Conservation (phyloP, 2,888 invertebrate genomes). For the Alviniconcha strummeri region DNA sequence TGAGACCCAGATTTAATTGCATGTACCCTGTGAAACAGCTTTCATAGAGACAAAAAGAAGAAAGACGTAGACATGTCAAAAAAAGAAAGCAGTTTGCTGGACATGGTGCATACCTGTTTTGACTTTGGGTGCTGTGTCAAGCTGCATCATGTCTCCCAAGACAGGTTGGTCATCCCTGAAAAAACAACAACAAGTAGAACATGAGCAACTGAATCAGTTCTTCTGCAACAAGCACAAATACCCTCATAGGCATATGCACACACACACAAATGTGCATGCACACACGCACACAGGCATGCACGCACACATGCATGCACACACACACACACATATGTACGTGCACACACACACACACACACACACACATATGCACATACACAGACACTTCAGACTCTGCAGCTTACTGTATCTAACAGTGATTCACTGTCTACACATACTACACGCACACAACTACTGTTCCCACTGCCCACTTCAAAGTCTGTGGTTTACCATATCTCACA, state of each 20-base stretch:
- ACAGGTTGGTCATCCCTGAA: neutral
- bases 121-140: conserved; percentile 25
- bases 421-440: neutral
- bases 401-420: neutral
- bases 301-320: neutral
- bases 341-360: neutral
- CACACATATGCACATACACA: neutral
- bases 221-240: no score
- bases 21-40: no score
- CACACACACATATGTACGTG: no score
- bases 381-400: no score
- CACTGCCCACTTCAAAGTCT: no score
- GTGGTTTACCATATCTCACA: neutral
- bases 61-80: no score
- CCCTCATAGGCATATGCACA: no score
- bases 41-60: no score
- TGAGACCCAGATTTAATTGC: no score
- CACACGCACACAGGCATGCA: neutral
- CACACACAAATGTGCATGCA: no score
- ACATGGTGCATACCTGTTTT: conserved; percentile 14
- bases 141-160: conserved; percentile 20
- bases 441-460: neutral
- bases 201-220: neutral
- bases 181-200: neutral
- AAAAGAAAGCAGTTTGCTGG: no score